Conservation (phyloP, 2,888 invertebrate species). For the Sphaeridia pumilis region DNA sequence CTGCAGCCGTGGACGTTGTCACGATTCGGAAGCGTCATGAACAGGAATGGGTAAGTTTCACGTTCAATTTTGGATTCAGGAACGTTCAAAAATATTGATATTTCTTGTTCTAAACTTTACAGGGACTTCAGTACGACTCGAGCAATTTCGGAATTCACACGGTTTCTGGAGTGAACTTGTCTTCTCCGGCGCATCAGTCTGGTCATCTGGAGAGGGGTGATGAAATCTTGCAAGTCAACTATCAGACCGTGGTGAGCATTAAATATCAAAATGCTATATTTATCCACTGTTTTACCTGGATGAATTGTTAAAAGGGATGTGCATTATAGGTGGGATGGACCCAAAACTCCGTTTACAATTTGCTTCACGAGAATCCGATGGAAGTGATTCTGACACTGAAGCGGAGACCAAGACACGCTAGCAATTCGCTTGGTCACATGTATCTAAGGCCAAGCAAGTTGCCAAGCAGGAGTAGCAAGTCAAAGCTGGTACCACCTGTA, state of each 20-base stretch:
- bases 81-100: neutral
- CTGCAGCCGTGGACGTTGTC: slow-evolving; percentile 77
- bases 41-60: slow-evolving; percentile 55
- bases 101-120: slow-evolving; percentile 19
- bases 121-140: slow-evolving; percentile 80
- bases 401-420: slow-evolving; percentile 63
- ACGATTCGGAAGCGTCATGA: slow-evolving; percentile 70
- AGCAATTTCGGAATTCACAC: slow-evolving; percentile 63
- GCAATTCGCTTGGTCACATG: slow-evolving; percentile 63
- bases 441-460: slow-evolving; percentile 59
- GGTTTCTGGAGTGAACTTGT: slow-evolving; percentile 78
- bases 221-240: slow-evolving; percentile 81
- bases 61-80: neutral
- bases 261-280: neutral
- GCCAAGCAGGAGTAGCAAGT: slow-evolving; percentile 49
- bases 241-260: slow-evolving; percentile 47
- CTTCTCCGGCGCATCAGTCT: slow-evolving; percentile 82
- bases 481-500: slow-evolving; percentile 50
- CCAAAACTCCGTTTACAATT: slow-evolving; percentile 59
- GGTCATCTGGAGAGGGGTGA: slow-evolving; percentile 90
- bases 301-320: no score
- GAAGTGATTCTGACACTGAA: slow-evolving; percentile 70
- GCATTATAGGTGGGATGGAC: slow-evolving; percentile 62
- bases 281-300: neutral
- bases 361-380: slow-evolving; percentile 63